phyloP scores from a whole-genome alignment of 1,140 invertebrate species.

The Calephelis virginiensis region DNA sequence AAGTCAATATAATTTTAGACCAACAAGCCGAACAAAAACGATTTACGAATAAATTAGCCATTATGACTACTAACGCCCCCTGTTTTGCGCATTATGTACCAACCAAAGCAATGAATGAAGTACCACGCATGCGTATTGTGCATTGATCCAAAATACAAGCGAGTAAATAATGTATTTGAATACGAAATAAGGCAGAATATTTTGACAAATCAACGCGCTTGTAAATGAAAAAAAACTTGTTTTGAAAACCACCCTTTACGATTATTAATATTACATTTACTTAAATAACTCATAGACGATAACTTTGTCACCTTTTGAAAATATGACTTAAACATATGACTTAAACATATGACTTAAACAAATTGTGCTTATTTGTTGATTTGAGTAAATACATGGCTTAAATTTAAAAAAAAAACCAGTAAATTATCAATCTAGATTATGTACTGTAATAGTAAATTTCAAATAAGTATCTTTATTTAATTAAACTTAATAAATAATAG shows the following conservation, averaged over 20 bases:
- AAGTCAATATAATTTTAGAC: no score
- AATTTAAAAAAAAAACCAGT: no score
- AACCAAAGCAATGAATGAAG: slow-evolving; percentile 8
- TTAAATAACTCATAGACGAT: no score
- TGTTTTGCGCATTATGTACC: background rate
- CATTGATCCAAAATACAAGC: slow-evolving; percentile 14
- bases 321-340: no score
- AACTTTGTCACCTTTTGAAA: no score
- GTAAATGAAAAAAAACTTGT: background rate
- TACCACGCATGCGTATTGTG: slow-evolving; percentile 5
- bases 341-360: no score
- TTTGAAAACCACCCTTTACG: background rate
- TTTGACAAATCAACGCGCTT: slow-evolving; percentile 1
- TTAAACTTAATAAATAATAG: background rate
- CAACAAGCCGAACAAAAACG: no score
- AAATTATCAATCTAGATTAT: no score
- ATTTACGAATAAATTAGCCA: background rate
- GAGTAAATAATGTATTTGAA: slow-evolving; percentile 10
- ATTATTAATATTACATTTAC: background rate
- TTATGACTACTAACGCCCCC: background rate
- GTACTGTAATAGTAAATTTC: no score
- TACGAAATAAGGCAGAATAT: slow-evolving; percentile 13
- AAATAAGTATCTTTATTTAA: no score
- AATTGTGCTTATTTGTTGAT: no score
- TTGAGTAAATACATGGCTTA: no score